These are phyloP conservation scores for Eidolon dupreanum DNA, from an alignment of 2,797 vertebrate genomes.

Conservation along the genomic window DNA sequence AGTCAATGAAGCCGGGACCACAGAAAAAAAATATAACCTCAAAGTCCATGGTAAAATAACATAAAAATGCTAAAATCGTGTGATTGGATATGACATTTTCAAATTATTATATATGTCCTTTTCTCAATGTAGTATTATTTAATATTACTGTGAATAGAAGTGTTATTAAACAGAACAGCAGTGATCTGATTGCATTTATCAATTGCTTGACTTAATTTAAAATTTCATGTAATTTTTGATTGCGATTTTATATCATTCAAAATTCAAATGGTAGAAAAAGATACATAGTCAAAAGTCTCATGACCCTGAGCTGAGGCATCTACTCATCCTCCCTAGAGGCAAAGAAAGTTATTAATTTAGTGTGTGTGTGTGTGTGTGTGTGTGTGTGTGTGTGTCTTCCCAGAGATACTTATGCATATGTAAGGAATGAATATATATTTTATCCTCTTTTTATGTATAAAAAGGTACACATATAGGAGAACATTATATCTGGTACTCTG, in stretches of 20 bases:
- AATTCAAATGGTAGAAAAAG: neutral
- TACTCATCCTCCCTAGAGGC: neutral
- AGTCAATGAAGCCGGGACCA: slow-evolving; percentile 94
- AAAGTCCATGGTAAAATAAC: slow-evolving; percentile 93
- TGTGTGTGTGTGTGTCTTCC: neutral
- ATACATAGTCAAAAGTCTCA: neutral
- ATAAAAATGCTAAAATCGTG: neutral
- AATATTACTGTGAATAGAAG: neutral
- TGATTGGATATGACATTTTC: neutral
- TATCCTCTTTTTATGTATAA: neutral
- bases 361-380: neutral
- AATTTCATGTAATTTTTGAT: neutral
- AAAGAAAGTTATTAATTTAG: neutral
- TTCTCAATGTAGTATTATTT: neutral
- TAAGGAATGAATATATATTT: neutral
- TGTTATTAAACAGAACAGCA: neutral
- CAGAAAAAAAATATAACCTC: slow-evolving; percentile 95
- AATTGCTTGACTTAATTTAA: neutral
- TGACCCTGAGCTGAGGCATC: neutral
- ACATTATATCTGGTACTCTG: neutral
- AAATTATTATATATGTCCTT: neutral
- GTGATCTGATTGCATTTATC: neutral
- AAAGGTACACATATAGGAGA: neutral
- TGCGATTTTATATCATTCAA: neutral
- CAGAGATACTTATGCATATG: neutral